Evolutionary conservation across 2,888 invertebrate species (phyloP), one percentile per base, ranked within the genome.

Genomic region (Pseudococcus longispinus): DNA sequence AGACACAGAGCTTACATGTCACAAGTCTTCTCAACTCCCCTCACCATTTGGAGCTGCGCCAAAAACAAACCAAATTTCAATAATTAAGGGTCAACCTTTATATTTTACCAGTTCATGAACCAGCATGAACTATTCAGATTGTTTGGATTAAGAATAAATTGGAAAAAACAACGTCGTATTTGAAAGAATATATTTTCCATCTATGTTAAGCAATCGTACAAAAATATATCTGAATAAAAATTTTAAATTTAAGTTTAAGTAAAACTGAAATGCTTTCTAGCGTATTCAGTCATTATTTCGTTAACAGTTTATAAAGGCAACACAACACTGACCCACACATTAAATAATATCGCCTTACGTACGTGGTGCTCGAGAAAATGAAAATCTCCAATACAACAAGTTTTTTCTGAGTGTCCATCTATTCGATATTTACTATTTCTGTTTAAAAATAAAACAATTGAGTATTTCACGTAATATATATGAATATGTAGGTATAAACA

Each of bases 181-280:
- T 60, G 60, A 60, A 60, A 60, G 60, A 60, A 60, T 60, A 60
- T 60, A 60, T 60, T 60, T 60, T 55, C n/a, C 20, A 60, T 23
- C 60, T 60, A 60, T 60, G 60, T 60, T 60, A 60, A 60, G 60
- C 60, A 60, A 60, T 60, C 23, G 60, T 60, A 60, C 60, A 60
- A 60, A 60, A 60, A 60, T 60, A 55, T 55, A 60, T 15, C 20
- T 60, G 23, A 23, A 60, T 60, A 60, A 60, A 60, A 60, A 60
- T 60, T 60, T 37, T 60, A 51, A 51, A 51, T 51, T 60, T 23
- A 9, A 60, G 9, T 60, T 60, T 60, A 20, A 5, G 32, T 32
- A 37, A 55, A 60, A 60, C 60, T 60, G 60, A 60, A 60, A 60
- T 13, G 23, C 8, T 6, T 55, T n/a, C n/a, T 5, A n/a, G 3